Evolutionary conservation across 2,888 invertebrate species (phyloP).

Genomic region (Neuroscelio doddi): DNA sequence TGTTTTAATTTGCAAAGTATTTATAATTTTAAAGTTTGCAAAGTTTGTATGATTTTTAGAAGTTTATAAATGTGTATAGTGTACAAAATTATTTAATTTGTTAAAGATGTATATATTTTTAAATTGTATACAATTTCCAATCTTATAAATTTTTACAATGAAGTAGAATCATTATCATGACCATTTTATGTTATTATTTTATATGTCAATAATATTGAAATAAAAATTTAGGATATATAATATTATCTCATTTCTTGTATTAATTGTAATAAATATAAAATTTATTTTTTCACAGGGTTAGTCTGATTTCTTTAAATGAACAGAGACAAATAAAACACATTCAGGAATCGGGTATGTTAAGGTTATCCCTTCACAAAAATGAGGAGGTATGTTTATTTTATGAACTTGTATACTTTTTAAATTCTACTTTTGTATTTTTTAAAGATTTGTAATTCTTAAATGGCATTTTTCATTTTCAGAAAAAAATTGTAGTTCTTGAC

Average conservation of each 20-base stretch:
- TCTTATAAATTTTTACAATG: too few relatives aligned
- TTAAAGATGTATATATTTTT: too few relatives aligned
- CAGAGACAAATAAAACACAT: slow-evolving; percentile 78
- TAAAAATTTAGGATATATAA: too few relatives aligned
- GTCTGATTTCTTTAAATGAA: slow-evolving; percentile 78
- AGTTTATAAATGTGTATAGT: too few relatives aligned
- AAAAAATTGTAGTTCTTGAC: slow-evolving; percentile 74
- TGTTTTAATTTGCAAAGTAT: too few relatives aligned
- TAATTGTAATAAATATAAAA: slow-evolving; percentile 17
- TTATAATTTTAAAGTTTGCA: too few relatives aligned
- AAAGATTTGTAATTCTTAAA: slow-evolving; percentile 7
- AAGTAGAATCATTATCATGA: too few relatives aligned
- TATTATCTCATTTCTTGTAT: slow-evolving; percentile 15
- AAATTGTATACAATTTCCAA: too few relatives aligned
- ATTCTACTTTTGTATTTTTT: not conserved
- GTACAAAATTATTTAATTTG: too few relatives aligned
- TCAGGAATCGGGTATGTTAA: slow-evolving; percentile 77
- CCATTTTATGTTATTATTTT: too few relatives aligned
- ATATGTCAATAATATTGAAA: too few relatives aligned
- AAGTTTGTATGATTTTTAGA: too few relatives aligned
- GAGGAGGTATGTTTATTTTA: slow-evolving; percentile 74
- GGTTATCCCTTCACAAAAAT: slow-evolving; percentile 77
- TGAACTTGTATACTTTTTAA: not conserved
- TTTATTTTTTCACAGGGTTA: slow-evolving; percentile 73
- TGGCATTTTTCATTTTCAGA: slow-evolving; percentile 59